phyloP scores from a whole-genome alignment of 2,797 vertebrate species.

The Thamnophis elegans region DNA sequence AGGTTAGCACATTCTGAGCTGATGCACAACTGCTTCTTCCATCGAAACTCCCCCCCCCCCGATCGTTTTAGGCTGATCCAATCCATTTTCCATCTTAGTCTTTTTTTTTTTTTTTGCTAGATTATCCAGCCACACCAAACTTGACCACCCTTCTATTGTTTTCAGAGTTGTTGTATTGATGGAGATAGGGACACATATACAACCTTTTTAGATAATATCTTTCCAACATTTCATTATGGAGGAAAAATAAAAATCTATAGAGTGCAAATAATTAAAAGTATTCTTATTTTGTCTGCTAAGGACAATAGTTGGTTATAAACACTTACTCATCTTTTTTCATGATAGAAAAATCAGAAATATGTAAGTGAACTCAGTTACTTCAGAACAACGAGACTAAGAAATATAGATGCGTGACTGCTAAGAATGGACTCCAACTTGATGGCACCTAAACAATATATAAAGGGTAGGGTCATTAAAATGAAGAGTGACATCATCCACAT shows the following conservation, averaged over 20 bases:
- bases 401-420: not conserved
- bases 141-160: not conserved
- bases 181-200: not conserved
- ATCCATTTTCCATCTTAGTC: not conserved
- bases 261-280: not conserved
- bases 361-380: not conserved
- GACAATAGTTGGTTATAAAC: not conserved
- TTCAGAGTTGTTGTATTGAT: not conserved
- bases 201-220: not conserved
- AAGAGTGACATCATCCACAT: not conserved
- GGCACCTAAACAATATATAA: not conserved
- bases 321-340: not conserved
- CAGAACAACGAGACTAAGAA: not conserved
- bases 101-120: not conserved
- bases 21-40: not conserved
- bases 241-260: not conserved
- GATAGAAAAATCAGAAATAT: not conserved
- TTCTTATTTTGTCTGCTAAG: not conserved
- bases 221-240: not conserved
- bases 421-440: not conserved
- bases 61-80: not conserved
- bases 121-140: not conserved
- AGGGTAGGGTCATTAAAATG: not conserved
- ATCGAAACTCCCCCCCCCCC: not conserved
- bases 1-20: not conserved